These are phyloP conservation scores for Sandelia bainsii DNA, from an alignment of 2,797 vertebrate species.

Conservation along the genomic window DNA sequence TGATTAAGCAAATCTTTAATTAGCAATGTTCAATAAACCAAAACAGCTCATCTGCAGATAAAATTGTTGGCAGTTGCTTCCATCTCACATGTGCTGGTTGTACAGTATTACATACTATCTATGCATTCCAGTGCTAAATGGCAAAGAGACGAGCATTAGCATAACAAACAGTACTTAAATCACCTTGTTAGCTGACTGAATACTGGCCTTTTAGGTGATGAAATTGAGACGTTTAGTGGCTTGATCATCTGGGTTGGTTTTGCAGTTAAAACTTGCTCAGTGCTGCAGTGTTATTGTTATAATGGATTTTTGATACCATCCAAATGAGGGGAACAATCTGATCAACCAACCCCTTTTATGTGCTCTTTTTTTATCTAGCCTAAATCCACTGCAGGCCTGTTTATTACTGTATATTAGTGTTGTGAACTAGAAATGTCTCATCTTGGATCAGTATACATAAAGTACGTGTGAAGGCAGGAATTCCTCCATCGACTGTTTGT, in stretches of 20 bases:
- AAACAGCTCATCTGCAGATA: background rate
- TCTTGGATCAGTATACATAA: conserved; percentile 27
- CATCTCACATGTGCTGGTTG: background rate
- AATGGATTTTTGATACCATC: background rate
- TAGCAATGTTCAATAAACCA: conserved; percentile 14
- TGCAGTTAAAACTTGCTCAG: background rate
- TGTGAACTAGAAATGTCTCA: conserved; percentile 23
- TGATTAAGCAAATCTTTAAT: background rate
- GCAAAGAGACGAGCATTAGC: background rate
- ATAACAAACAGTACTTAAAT: background rate
- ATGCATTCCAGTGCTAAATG: background rate
- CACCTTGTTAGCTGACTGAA: background rate
- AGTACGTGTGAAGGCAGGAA: conserved; percentile 22
- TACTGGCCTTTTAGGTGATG: background rate
- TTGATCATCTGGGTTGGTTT: background rate
- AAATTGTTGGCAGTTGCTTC: background rate
- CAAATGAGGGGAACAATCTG: background rate
- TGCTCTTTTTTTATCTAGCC: background rate
- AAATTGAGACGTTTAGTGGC: too few relatives aligned
- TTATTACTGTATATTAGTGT: conserved; percentile 21
- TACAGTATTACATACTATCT: background rate
- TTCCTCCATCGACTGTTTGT: conserved; percentile 1
- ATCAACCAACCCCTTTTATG: background rate
- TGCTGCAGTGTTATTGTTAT: background rate
- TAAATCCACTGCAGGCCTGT: conserved; percentile 2